These are phyloP conservation scores for Pteronura brasiliensis DNA, from an alignment of 2,113 vertebrate genomes.

Conservation along the genomic window DNA sequence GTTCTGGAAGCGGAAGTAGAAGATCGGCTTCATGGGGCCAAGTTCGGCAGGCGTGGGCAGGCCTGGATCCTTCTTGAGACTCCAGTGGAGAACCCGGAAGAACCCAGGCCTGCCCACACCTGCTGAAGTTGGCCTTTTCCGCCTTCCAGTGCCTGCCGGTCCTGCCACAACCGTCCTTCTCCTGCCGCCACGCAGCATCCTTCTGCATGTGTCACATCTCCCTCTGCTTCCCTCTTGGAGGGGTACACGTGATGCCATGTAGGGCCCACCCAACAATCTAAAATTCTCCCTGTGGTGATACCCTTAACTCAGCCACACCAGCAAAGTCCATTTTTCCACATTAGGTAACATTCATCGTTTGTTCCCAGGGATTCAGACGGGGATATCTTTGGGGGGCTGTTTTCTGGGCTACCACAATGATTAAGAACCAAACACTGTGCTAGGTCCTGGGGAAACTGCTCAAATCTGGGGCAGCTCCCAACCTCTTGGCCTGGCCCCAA, in stretches of 20 bases:
- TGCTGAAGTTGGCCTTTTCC: no score
- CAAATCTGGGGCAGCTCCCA: fast-evolving
- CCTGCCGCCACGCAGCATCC: not conserved
- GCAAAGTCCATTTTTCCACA: not conserved
- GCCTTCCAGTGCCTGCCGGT: fast-evolving
- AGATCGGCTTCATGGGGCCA: not conserved
- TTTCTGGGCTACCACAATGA: not conserved
- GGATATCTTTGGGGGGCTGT: fast-evolving
- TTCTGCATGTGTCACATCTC: no score
- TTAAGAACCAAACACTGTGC: fast-evolving
- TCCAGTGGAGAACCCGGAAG: fast-evolving
- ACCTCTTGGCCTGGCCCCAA: fast-evolving
- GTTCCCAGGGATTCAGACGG: fast-evolving
- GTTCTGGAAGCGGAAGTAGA: no score
- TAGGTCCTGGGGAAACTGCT: no score
- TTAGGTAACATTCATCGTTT: fast-evolving
- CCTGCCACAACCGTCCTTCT: no score
- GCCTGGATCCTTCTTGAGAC: not conserved
- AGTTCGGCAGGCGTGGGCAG: not conserved
- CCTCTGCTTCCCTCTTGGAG: fast-evolving
- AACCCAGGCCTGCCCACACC: no score
- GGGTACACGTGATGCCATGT: fast-evolving
- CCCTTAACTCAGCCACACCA: not conserved
- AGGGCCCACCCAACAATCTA: no score
- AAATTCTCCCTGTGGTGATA: fast-evolving